Conservation (phyloP, 2,113 vertebrate species). For the Oryzias melastigma region DNA sequence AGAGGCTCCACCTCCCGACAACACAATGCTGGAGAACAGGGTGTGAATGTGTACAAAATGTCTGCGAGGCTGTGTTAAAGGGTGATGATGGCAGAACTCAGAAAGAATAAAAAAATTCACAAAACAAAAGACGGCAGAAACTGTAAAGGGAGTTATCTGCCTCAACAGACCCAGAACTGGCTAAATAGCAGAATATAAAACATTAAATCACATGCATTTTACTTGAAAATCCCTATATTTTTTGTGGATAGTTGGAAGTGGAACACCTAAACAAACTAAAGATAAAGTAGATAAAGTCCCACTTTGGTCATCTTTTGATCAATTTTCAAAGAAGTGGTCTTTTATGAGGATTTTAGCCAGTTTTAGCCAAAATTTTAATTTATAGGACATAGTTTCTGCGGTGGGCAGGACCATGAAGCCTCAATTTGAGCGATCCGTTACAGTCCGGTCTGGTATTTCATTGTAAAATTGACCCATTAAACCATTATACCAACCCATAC, state of each 20-base stretch:
- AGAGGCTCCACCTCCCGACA: constrained; percentile 80
- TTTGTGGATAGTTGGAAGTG: not conserved
- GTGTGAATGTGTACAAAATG: constrained; percentile 21
- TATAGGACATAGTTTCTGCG: no score
- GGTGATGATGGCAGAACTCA: constrained; percentile 28
- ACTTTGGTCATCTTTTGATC: no score
- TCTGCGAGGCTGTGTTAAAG: constrained; percentile 31
- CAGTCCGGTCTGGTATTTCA: no score
- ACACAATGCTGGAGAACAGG: constrained; percentile 75
- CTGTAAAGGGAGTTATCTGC: constrained; percentile 20
- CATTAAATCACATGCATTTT: constrained; percentile 32
- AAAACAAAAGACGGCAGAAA: not conserved
- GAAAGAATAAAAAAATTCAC: constrained; percentile 16
- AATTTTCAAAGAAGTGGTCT: no score
- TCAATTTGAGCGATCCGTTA: no score
- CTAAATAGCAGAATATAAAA: constrained; percentile 19
- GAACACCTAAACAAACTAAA: not conserved
- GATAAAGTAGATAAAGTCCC: constrained; percentile 1
- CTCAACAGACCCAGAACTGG: constrained; percentile 23
- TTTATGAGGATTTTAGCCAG: no score
- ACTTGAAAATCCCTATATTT: not conserved
- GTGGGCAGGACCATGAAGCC: no score
- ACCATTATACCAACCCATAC: no score
- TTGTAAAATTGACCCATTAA: no score
- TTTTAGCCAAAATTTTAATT: no score